Base-by-base conservation (phyloP, 2,113 vertebrate genomes). In the Grallaria varia region DNA sequence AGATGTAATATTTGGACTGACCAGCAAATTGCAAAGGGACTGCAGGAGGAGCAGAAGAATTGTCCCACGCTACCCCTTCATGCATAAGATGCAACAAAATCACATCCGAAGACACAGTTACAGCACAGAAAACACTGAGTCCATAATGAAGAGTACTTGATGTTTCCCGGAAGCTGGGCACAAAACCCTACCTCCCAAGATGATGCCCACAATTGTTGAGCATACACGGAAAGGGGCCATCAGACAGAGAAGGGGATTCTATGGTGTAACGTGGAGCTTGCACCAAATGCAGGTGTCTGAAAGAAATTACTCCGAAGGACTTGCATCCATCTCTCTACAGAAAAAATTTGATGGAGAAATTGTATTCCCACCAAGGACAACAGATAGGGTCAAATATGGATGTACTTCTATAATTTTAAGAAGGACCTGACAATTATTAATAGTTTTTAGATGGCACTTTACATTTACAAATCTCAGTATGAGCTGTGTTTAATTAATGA, bases 401-500 rank as follows among this genome's bases (percentile, higher is more conserved):
- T 31, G 16, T 22, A 81, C 16, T 68, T 60, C 47, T 39, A 12
- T n/a, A 77, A 68, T 84, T 95, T 91, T 74, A 28, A 40, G n/a
- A 82, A 52, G 40, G 44, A 47, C 67, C 28, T 89, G 66, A 71
- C 49, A 79, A 69, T 82, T 81, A 91, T 87, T 89, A 68, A 68
- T 84, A 44, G 67, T 62, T 59, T 69, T 95, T 45, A 49, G 75
- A 59, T 59, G n/a, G 35, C n/a, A 84, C 17, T 89, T 95, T 86
- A 92, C 47, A 45, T 89, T 94, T 91, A 95, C 63, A 93, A 88
- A 90, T 80, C 44, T 80, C 67, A 16, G 47, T 78, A 64, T 1
- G 6, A 84, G 33, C 20, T 60, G n/a, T 74, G 82, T 92, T 95
- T 94, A 96, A 89, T 95, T 90, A 89, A 82, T 86, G 59, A 28